These are phyloP conservation scores for Gibbula magus DNA, from an alignment of 2,888 invertebrate genomes.

Conservation along the genomic window DNA sequence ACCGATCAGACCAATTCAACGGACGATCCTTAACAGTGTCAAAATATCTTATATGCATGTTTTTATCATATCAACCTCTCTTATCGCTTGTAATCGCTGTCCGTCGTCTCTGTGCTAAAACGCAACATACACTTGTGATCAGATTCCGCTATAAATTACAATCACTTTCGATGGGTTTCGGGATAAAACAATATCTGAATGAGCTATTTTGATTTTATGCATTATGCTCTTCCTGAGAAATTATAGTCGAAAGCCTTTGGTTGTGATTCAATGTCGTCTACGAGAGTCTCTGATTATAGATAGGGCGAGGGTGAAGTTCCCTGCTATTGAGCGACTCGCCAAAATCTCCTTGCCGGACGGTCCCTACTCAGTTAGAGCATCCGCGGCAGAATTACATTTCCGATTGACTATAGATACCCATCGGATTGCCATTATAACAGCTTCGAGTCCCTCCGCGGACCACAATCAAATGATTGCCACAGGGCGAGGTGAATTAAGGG, in stretches of 20 bases:
- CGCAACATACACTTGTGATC: conserved; percentile 1
- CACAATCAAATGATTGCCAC: conserved; percentile 30
- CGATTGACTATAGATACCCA: conserved; percentile 16
- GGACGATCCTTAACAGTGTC: conserved; percentile 17
- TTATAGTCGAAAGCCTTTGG: conserved; percentile 10
- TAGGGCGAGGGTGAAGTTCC: conserved; percentile 3
- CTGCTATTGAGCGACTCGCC: not conserved
- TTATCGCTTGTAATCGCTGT: conserved; percentile 3
- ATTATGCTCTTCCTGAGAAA: conserved; percentile 8
- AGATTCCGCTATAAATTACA: conserved; percentile 1
- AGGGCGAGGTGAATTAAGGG: conserved; percentile 34
- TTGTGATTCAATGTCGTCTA: not conserved
- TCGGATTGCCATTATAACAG: conserved; percentile 25
- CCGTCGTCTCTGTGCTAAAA: not conserved
- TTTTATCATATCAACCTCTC: not conserved
- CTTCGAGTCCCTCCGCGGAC: not conserved
- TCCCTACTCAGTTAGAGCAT: not conserved
- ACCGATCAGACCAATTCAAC: conserved; percentile 4
- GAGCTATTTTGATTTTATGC: conserved; percentile 22
- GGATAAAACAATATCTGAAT: conserved; percentile 18
- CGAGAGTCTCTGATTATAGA: not conserved
- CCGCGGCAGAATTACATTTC: conserved; percentile 22
- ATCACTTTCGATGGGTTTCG: not conserved
- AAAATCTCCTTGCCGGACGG: not conserved
- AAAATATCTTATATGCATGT: conserved; percentile 23